Conservation (phyloP, 1,140 invertebrate species). For the Xylocopa sonorina region DNA sequence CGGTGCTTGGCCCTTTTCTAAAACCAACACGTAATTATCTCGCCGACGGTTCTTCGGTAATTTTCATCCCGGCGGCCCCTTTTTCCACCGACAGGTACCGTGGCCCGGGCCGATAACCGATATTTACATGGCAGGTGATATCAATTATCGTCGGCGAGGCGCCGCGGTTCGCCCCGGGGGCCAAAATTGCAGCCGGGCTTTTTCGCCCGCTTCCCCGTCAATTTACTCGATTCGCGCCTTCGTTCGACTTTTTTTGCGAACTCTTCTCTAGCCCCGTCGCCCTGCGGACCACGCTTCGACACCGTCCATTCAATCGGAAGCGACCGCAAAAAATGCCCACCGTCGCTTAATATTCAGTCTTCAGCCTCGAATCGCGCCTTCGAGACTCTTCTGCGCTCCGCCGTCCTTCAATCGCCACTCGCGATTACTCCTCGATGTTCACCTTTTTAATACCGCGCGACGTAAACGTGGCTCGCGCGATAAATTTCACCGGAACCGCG, state of each 20-base stretch:
- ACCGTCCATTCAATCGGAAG: conserved; percentile 56
- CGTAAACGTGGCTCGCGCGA: too few relatives aligned
- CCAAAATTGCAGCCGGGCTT: conserved; percentile 59
- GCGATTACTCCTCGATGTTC: neutral
- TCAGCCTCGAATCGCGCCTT: neutral
- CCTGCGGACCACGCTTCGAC: conserved; percentile 52
- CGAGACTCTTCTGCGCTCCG: neutral
- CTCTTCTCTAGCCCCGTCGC: conserved; percentile 43
- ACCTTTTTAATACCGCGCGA: too few relatives aligned
- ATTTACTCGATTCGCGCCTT: conserved; percentile 77
- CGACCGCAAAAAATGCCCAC: conserved; percentile 16
- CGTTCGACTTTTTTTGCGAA: conserved; percentile 35
- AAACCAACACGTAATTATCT: conserved; percentile 83
- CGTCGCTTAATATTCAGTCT: neutral
- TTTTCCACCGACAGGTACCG: conserved; percentile 66
- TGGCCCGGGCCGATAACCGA: conserved; percentile 71
- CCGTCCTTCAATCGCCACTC: neutral
- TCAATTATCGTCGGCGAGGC: conserved; percentile 77
- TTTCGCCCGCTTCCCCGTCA: conserved; percentile 59
- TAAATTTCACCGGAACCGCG: neutral
- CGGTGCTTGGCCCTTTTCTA: conserved; percentile 78
- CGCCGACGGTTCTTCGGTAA: conserved; percentile 75
- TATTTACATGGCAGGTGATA: conserved; percentile 81
- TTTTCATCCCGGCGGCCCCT: conserved; percentile 64
- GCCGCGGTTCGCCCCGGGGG: conserved; percentile 57